Conservation (phyloP, 2,797 vertebrate genomes). For the Pipistrellus pipistrellus region DNA sequence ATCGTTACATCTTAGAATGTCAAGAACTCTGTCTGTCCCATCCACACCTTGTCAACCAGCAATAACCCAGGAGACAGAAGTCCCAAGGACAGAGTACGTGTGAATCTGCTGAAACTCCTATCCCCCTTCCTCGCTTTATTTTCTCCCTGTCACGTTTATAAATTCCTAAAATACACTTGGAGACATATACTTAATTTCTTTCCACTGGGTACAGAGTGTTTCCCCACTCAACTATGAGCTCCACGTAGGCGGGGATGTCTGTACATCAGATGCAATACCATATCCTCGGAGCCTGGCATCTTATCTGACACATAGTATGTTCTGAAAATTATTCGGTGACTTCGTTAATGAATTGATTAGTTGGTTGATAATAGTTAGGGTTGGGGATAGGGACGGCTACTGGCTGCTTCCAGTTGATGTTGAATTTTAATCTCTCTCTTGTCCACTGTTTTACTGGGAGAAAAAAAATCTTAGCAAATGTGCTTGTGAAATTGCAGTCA, state of each 20-base stretch:
- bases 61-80: neutral
- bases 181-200: neutral
- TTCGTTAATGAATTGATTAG: neutral
- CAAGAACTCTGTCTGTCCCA: neutral
- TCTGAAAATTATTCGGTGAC: neutral
- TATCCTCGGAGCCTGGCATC: neutral
- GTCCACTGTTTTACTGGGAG: neutral
- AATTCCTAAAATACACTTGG: neutral
- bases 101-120: neutral
- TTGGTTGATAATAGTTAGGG: neutral
- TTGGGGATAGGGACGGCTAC: neutral
- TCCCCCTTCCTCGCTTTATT: neutral
- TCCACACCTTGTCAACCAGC: neutral
- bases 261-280: neutral
- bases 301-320: neutral
- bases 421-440: neutral
- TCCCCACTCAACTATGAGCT: neutral
- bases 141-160: neutral
- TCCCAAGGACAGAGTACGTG: neutral
- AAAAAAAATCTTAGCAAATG: neutral
- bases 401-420: neutral
- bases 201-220: neutral
- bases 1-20: neutral
- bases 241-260: neutral
- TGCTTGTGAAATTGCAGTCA: slow-evolving; percentile 24